A percentile compares a stretch with the other conserved stretches of the same genome.
Conservation (phyloP, 2,113 vertebrate species). For the Parus major region DNA sequence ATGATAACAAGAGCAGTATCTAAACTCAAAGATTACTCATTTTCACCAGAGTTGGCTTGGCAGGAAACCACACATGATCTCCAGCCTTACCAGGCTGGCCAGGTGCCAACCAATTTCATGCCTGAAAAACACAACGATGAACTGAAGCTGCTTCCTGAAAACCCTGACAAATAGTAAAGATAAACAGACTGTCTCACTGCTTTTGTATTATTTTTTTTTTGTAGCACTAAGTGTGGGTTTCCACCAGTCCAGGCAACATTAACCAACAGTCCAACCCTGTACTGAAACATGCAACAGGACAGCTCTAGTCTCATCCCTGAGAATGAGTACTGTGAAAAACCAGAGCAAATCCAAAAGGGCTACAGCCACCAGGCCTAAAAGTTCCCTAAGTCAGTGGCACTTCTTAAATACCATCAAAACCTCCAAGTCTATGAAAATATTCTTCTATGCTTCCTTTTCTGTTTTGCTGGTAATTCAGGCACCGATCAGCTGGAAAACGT, state of each 20-base stretch:
- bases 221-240: not conserved
- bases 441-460: not conserved
- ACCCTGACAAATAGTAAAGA: not conserved
- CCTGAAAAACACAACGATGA: not conserved
- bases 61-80: constrained; percentile 8
- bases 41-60: not conserved
- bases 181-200: not conserved
- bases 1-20: not conserved
- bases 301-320: not conserved
- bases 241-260: not conserved
- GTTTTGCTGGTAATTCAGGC: not conserved
- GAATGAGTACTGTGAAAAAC: not conserved
- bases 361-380: not conserved
- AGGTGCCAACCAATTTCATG: not conserved
- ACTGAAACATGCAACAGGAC: not conserved
- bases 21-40: not conserved
- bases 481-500: not conserved
- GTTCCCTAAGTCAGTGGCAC: not conserved
- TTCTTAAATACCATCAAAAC: not conserved
- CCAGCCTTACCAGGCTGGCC: constrained; percentile 3
- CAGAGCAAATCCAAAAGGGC: not conserved
- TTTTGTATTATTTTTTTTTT: not conserved
- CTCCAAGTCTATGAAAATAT: not conserved
- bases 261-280: not conserved
- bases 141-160: not conserved